Conservation (phyloP, 2,113 vertebrate species). For the Cynoglossus semilaevis region DNA sequence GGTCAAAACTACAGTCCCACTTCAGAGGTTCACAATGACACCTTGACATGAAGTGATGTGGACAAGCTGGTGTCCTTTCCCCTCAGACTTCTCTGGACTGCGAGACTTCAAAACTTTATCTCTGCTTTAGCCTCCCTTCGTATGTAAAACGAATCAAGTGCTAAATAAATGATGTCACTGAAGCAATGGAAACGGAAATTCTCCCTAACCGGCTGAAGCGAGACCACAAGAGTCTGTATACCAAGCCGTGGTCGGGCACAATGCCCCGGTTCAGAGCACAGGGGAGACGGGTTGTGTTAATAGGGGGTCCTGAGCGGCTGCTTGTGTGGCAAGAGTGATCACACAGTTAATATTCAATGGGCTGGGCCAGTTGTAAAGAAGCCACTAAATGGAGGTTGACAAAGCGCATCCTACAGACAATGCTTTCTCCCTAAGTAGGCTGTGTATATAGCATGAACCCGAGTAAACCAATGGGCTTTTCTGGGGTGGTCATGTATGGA, state of each 20-base stretch:
- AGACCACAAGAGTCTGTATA: constrained; percentile 46
- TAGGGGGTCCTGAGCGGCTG: constrained; percentile 56
- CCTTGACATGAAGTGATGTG: constrained; percentile 29
- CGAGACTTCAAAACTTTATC: constrained; percentile 13
- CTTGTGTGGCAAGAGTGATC: constrained; percentile 79
- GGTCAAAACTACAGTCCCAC: constrained; percentile 52
- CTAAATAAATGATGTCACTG: constrained; percentile 38
- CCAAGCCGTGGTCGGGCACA: constrained; percentile 50
- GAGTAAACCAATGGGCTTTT: constrained; percentile 56
- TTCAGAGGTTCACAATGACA: constrained; percentile 53
- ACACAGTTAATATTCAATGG: constrained; percentile 81
- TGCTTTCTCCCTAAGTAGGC: constrained; percentile 65
- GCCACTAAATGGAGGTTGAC: constrained; percentile 74
- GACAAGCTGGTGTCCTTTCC: constrained; percentile 28
- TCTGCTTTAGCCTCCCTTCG: constrained; percentile 11
- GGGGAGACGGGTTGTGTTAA: constrained; percentile 37
- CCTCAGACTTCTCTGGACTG: background rate
- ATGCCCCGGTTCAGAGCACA: constrained; percentile 44
- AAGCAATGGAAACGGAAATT: constrained; percentile 40
- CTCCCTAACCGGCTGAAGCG: constrained; percentile 29
- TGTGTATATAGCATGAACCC: constrained; percentile 68
- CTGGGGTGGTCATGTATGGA: constrained; percentile 69
- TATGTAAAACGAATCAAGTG: constrained; percentile 44
- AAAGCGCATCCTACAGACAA: constrained; percentile 73
- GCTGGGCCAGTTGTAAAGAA: constrained; percentile 69